These are phyloP conservation scores for Guaruba guarouba DNA, from an alignment of 2,113 vertebrate species.

Conservation along the genomic window DNA sequence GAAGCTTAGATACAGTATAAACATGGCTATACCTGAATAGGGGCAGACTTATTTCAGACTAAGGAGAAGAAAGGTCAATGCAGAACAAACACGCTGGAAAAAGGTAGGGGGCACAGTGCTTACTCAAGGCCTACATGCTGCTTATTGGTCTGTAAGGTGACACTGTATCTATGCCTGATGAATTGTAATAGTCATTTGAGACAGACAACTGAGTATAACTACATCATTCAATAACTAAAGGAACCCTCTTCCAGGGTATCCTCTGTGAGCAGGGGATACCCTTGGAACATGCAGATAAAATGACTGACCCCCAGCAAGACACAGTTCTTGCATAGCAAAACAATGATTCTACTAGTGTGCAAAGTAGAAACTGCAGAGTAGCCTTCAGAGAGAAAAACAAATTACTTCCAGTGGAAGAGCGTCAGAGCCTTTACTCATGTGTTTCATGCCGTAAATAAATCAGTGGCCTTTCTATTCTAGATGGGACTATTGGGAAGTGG, in stretches of 20 bases:
- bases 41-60: not conserved
- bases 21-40: not conserved
- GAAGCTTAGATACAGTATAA: not conserved
- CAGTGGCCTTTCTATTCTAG: conserved; percentile 4
- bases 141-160: not conserved
- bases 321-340: not conserved
- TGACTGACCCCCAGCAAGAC: not conserved
- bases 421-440: not conserved
- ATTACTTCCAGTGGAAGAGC: not conserved
- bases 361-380: not conserved
- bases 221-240: not conserved
- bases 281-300: not conserved
- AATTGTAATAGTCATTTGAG: not conserved
- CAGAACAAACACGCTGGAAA: not conserved
- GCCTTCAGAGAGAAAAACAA: not conserved
- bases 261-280: not conserved
- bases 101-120: not conserved
- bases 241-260: not conserved
- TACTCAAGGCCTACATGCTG: not conserved
- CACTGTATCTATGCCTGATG: not conserved
- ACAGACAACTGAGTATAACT: not conserved
- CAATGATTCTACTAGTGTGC: not conserved
- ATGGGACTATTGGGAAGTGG: not conserved
- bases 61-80: not conserved
- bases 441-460: not conserved